Evolutionary conservation across 2,888 invertebrate species (phyloP), one percentile per base, ranked within the genome.

Genomic region (Mesodorylaimus sp.): DNA sequence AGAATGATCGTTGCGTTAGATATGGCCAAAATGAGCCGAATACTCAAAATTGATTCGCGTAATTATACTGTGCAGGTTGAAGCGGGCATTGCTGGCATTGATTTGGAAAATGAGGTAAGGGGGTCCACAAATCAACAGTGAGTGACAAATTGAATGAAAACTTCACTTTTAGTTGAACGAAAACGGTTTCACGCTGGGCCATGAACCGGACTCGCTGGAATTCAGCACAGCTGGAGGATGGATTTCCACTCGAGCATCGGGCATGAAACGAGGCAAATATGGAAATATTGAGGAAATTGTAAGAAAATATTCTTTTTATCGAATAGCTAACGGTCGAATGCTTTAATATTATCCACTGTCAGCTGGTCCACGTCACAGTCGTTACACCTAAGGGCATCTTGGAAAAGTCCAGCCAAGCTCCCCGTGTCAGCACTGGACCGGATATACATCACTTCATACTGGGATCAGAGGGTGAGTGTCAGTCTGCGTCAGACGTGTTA

Each of bases 211-310:
- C 66, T 93, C 91, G 1, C 88, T 86, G 68, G 95, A 97, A 70
- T 97, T 97, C 71, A 71, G 71, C 51, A 68, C 73, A 16, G 75
- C 97, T 1, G 95, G 95, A 3, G 95, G 95, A 1, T 97, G 97
- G 95, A 85, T 91, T 43, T 87, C 89, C 2, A 91, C 91, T 0
- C 71, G 89, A 47, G 91, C 91, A 0, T 87, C 87, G n/a, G 95
- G 97, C 48, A 95, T 95, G 95, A 97, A 95, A 73, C 97, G 95
- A 69, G 97, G 97, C 67, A 79, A 83, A 0, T 97, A 95, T 59
- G 93, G 93, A 0, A 95, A 95, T 64, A 95, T 95, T 53, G 93
- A 95, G 68, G 93, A 95, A 65, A 73, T 93, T 45, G 68, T 68
- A 54, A 54, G 59, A 32, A 32, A 32, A 32, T 16, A 16, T 32